phyloP scores from a whole-genome alignment of 1,140 invertebrate species.

The Caerostris extrusa region DNA sequence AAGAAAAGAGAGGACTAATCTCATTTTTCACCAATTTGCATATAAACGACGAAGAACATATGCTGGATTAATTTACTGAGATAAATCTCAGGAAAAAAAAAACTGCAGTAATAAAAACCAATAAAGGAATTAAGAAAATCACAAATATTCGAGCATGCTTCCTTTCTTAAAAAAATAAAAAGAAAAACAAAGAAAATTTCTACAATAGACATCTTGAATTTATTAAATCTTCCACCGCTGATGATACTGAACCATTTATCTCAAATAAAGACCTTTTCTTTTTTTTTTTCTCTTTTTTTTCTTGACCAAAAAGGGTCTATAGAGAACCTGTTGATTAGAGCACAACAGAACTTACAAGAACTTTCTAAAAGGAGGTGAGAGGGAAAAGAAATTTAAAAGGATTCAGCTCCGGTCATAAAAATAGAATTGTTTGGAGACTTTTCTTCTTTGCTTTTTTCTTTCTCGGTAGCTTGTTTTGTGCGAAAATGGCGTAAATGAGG shows the following conservation, averaged over 20 bases:
- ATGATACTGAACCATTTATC: slow-evolving; percentile 26
- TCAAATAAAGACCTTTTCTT: background rate
- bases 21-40: slow-evolving; percentile 59
- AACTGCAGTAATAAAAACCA: background rate
- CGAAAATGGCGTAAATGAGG: background rate
- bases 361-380: background rate
- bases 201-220: slow-evolving; percentile 46
- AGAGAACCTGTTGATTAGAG: background rate
- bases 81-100: slow-evolving; percentile 13
- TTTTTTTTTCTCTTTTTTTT: slow-evolving; percentile 13
- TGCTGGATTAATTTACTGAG: slow-evolving; percentile 32
- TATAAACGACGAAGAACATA: slow-evolving; percentile 49
- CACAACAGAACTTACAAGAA: background rate
- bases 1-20: background rate
- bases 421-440: background rate
- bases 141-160: background rate
- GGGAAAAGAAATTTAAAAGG: slow-evolving; percentile 24
- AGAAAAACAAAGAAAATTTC: background rate
- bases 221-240: slow-evolving; percentile 29
- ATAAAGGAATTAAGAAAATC: slow-evolving; percentile 41
- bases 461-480: background rate
- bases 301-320: background rate
- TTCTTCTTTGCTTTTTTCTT: background rate
- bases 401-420: background rate
- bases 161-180: background rate